phyloP scores from a whole-genome alignment of 92 coral and sea anemone genomes.

The Palythoa grandis region DNA sequence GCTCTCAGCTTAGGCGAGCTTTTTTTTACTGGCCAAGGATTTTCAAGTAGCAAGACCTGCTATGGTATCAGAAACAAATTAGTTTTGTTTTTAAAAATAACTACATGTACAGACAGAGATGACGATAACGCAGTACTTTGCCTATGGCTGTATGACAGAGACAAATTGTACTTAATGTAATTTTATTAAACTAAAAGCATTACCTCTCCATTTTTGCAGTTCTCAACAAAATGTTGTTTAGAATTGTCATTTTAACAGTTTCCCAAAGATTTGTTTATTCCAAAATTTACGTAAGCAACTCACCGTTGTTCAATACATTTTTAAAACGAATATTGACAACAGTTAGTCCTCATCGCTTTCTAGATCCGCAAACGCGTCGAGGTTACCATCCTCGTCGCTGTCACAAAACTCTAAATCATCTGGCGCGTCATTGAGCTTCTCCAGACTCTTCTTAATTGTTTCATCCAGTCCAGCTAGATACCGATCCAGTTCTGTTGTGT shows the following conservation, averaged over 20 bases:
- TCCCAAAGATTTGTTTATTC: background rate
- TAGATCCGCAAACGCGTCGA: constrained; percentile 69
- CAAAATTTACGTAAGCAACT: background rate
- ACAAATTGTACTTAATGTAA: too few species aligned
- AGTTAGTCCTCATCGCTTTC: constrained; percentile 65
- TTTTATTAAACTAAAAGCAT: background rate
- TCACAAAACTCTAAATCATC: constrained; percentile 72
- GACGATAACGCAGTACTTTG: too few species aligned
- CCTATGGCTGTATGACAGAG: too few species aligned
- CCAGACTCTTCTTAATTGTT: constrained; percentile 82
- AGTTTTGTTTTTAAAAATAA: too few species aligned
- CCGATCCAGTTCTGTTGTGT: constrained; percentile 84
- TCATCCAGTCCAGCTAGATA: constrained; percentile 90
- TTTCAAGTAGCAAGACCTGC: too few species aligned
- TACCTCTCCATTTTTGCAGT: background rate
- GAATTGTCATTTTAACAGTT: background rate
- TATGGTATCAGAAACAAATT: too few species aligned
- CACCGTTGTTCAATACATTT: background rate
- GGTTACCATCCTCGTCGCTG: constrained; percentile 59
- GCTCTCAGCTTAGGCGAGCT: too few species aligned
- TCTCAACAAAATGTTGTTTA: background rate
- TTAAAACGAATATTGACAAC: background rate
- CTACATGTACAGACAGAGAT: too few species aligned
- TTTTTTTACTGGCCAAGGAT: too few species aligned
- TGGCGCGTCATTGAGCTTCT: constrained; percentile 80